Evolutionary conservation across 2,113 vertebrate species (phyloP).

Genomic region (Crocuta crocuta): DNA sequence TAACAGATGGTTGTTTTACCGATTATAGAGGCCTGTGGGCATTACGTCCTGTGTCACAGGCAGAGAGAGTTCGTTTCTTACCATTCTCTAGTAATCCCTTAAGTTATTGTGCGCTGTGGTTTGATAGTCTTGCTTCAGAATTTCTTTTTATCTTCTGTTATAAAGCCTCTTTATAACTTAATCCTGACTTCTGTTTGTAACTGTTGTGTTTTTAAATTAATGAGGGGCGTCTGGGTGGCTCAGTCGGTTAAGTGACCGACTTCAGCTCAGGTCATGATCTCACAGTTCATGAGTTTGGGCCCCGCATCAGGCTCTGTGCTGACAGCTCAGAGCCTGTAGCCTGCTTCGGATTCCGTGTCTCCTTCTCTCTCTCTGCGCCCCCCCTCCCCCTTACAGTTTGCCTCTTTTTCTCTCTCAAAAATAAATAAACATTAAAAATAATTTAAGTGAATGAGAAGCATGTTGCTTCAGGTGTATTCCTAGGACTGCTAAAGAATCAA

Average conservation of each 20-base stretch:
- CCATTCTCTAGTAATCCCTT: neutral
- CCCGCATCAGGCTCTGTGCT: too few relatives aligned
- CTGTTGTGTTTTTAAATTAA: slow-evolving; percentile 79
- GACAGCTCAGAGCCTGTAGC: too few relatives aligned
- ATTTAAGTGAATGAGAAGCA: slow-evolving; percentile 76
- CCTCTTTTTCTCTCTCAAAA: too few relatives aligned
- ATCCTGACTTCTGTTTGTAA: slow-evolving; percentile 80
- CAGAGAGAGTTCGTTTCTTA: neutral
- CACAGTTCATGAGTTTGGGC: too few relatives aligned
- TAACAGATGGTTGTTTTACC: too few relatives aligned
- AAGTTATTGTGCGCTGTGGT: rapidly evolving
- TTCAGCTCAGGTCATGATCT: too few relatives aligned
- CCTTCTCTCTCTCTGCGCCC: too few relatives aligned
- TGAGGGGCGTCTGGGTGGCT: neutral
- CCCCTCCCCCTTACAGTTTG: too few relatives aligned
- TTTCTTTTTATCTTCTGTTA: slow-evolving; percentile 69
- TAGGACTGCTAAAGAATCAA: slow-evolving; percentile 80
- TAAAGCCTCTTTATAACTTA: slow-evolving; percentile 73
- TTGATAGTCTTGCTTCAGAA: slow-evolving; percentile 74
- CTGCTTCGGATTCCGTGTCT: too few relatives aligned
- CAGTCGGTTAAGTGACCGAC: too few relatives aligned
- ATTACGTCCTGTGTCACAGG: neutral
- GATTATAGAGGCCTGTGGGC: neutral
- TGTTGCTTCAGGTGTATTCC: slow-evolving; percentile 89
- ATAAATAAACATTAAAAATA: too few relatives aligned